A percentile compares a stretch with the other conserved stretches of the same genome.
Conservation (phyloP, 2,888 invertebrate genomes). For the Oligia latruncula region DNA sequence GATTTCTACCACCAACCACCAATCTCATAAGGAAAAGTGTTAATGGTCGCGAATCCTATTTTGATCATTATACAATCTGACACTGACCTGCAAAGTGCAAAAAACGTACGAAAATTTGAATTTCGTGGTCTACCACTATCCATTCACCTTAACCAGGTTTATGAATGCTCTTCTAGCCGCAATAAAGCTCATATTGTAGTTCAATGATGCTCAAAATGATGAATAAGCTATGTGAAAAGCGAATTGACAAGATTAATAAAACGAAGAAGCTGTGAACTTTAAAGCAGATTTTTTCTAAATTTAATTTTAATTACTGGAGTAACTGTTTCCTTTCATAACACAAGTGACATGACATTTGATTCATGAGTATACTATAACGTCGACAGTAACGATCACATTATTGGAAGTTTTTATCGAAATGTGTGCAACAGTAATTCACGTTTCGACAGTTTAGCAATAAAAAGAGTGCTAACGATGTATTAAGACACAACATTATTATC, state of each 20-base stretch:
- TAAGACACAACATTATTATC: slow-evolving; percentile 6
- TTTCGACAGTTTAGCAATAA: slow-evolving; percentile 34
- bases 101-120: too few species aligned
- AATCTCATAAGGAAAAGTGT: too few species aligned
- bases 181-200: neutral
- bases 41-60: too few species aligned
- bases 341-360: slow-evolving; percentile 34
- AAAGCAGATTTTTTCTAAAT: neutral
- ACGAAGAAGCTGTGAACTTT: neutral
- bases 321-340: slow-evolving; percentile 27
- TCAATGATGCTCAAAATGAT: neutral
- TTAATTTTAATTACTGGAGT: slow-evolving; percentile 9
- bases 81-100: too few species aligned
- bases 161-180: neutral
- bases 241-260: neutral
- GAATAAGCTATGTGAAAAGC: neutral
- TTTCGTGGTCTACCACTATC: too few species aligned
- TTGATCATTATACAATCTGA: too few species aligned
- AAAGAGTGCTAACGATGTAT: slow-evolving; percentile 21
- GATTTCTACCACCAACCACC: too few species aligned
- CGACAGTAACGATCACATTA: slow-evolving; percentile 20
- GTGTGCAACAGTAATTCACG: slow-evolving; percentile 22
- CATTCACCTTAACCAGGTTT: neutral
- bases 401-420: slow-evolving; percentile 44
- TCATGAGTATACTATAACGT: neutral